Evolutionary conservation across 2,797 vertebrate species (phyloP).

Genomic region (Sphenopsis melanotis): DNA sequence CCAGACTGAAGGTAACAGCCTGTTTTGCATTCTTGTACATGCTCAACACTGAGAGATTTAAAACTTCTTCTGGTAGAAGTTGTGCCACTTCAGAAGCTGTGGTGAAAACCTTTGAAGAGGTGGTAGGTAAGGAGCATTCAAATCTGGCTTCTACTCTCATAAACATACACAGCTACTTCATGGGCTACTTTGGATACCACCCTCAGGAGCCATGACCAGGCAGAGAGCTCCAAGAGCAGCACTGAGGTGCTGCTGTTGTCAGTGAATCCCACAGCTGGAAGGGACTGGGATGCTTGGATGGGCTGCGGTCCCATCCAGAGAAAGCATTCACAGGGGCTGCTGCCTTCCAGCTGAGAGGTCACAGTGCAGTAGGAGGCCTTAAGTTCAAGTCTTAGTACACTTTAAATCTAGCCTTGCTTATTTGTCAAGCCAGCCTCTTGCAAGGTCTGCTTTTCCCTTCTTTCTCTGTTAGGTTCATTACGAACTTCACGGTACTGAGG

Average conservation of each 20-base stretch:
- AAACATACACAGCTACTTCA: background rate
- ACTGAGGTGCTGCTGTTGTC: background rate
- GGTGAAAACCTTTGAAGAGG: conserved; percentile 3
- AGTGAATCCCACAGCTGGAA: background rate
- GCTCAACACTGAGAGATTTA: background rate
- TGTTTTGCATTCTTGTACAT: background rate
- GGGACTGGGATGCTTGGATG: background rate
- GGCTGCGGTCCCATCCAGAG: background rate
- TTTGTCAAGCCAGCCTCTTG: background rate
- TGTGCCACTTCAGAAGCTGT: background rate
- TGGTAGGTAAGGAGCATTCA: background rate
- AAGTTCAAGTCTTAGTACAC: background rate
- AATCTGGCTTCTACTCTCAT: background rate
- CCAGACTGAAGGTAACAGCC: background rate
- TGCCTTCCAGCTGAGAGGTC: background rate
- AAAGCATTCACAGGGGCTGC: background rate
- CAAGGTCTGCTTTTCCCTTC: background rate
- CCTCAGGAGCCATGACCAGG: fast-evolving
- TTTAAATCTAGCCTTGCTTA: background rate
- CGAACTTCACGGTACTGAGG: fast-evolving
- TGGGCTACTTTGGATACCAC: background rate
- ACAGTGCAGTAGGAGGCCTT: background rate
- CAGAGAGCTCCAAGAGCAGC: background rate
- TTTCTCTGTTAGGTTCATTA: background rate
- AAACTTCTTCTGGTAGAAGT: background rate